These are phyloP conservation scores for Aptenodytes forsteri DNA, from an alignment of 2,113 vertebrate species.

Conservation along the genomic window DNA sequence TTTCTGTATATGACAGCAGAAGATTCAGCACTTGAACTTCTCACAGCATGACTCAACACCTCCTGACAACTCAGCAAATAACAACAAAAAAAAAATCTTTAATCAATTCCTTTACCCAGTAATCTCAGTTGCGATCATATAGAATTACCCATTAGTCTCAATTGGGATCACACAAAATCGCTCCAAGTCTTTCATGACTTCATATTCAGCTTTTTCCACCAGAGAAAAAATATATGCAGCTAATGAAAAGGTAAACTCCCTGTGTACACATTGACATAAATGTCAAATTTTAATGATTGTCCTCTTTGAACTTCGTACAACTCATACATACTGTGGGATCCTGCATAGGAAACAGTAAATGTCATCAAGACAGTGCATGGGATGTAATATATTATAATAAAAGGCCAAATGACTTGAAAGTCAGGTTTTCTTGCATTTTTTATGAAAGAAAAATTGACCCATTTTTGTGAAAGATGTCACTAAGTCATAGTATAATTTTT, in stretches of 20 bases:
- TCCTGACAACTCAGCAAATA: constrained; percentile 42
- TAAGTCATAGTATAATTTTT: constrained; percentile 49
- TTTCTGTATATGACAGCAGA: constrained; percentile 19
- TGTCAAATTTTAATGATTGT: constrained; percentile 69
- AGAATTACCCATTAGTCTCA: constrained; percentile 28
- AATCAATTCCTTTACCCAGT: constrained; percentile 23
- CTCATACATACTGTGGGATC: constrained; percentile 9
- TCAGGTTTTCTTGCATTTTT: constrained; percentile 63
- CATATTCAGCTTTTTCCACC: neutral
- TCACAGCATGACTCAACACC: constrained; percentile 51
- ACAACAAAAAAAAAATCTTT: neutral
- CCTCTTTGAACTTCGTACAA: constrained; percentile 50
- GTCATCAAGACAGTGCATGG: constrained; percentile 45
- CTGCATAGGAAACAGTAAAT: constrained; percentile 53
- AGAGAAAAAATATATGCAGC: neutral
- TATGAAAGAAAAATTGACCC: constrained; percentile 57
- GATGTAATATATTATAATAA: constrained; percentile 64
- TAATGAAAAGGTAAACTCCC: constrained; percentile 66
- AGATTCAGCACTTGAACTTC: neutral
- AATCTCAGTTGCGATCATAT: neutral
- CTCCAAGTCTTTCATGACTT: constrained; percentile 33
- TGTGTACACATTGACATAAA: constrained; percentile 58
- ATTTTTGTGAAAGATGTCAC: constrained; percentile 51
- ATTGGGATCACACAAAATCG: constrained; percentile 11
- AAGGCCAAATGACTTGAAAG: constrained; percentile 67